A percentile compares a stretch with the other conserved stretches of the same genome.
Evolutionary conservation across 2,113 vertebrate species (phyloP).

Genomic region (Aviceda subcristata): DNA sequence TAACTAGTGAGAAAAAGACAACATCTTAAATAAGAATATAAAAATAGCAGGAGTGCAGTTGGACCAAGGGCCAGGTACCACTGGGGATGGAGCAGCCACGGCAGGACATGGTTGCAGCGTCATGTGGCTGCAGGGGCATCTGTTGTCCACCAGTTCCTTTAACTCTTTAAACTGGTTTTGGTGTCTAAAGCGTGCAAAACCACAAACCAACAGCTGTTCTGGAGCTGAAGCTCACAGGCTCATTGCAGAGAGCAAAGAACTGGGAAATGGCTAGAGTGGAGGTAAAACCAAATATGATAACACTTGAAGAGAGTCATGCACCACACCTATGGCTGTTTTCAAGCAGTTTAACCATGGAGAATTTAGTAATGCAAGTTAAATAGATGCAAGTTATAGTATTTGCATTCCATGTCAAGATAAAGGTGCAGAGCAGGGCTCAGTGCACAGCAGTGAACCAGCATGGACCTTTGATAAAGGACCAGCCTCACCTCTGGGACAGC

Average conservation of each 20-base stretch:
- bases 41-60: not conserved
- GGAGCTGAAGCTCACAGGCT: not conserved
- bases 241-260: not conserved
- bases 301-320: not conserved
- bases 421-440: not conserved
- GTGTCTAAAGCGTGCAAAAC: not conserved
- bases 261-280: not conserved
- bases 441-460: not conserved
- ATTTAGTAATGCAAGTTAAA: not conserved
- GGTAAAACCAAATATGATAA: accelerated
- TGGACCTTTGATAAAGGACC: not conserved
- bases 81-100: not conserved
- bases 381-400: not conserved
- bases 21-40: not conserved
- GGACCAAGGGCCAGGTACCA: not conserved
- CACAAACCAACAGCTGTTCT: not conserved
- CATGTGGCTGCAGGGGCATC: accelerated
- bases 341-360: not conserved
- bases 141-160: not conserved
- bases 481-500: not conserved
- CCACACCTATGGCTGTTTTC: accelerated
- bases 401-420: not conserved
- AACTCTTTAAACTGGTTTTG: not conserved
- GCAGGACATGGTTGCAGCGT: not conserved
- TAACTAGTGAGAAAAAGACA: not conserved